Evolutionary conservation across 2,888 invertebrate species (phyloP).

Genomic region (Crematogaster levior): DNA sequence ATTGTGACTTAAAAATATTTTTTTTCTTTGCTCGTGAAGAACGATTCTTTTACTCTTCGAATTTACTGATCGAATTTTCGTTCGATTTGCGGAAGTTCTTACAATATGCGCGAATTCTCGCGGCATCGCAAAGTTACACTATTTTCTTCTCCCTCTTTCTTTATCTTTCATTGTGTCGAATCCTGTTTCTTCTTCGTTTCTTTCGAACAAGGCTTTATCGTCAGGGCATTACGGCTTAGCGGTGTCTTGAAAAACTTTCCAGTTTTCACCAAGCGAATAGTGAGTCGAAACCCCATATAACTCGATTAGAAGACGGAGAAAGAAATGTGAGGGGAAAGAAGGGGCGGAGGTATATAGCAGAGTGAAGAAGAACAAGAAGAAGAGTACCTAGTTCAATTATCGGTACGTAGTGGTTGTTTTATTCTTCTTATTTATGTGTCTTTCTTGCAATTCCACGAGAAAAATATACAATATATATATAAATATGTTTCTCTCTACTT

Average conservation of each 20-base stretch:
- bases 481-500: not conserved
- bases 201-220: slow-evolving; percentile 62
- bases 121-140: slow-evolving; percentile 74
- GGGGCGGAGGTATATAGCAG: slow-evolving; percentile 25
- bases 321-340: slow-evolving; percentile 36
- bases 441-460: slow-evolving; percentile 12
- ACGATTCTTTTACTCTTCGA: slow-evolving; percentile 49
- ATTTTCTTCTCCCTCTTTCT: slow-evolving; percentile 42
- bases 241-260: slow-evolving; percentile 72
- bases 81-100: slow-evolving; percentile 58
- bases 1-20: slow-evolving; percentile 26
- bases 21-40: slow-evolving; percentile 37
- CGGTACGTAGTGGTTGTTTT: slow-evolving; percentile 68
- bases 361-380: slow-evolving; percentile 40
- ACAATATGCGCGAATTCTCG: slow-evolving; percentile 66
- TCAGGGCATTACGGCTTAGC: slow-evolving; percentile 61
- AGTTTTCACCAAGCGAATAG: slow-evolving; percentile 76
- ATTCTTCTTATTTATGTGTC: slow-evolving; percentile 59
- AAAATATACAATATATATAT: slow-evolving; percentile 28
- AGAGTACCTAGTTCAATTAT: slow-evolving; percentile 81
- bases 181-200: slow-evolving; percentile 50
- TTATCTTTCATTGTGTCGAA: slow-evolving; percentile 49
- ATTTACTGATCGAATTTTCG: slow-evolving; percentile 60
- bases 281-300: slow-evolving; percentile 78
- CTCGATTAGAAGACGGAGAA: slow-evolving; percentile 75